These are phyloP conservation scores for Cataglyphis albicans DNA, from an alignment of 2,888 invertebrate species.

Conservation along the genomic window DNA sequence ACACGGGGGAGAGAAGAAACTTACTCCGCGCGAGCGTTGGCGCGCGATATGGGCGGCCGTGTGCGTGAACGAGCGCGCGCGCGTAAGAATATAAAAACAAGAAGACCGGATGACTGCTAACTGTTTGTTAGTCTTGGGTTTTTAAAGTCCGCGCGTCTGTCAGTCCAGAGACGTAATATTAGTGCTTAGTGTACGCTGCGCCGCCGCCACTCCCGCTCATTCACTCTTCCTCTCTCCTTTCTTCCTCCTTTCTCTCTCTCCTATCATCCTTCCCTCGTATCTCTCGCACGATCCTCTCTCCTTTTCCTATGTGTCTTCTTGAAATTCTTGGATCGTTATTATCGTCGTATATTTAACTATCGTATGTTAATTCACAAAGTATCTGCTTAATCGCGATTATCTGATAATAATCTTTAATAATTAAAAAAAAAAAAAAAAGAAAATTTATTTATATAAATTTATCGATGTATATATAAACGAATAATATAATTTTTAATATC, in stretches of 20 bases:
- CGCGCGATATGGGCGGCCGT: constrained; percentile 72
- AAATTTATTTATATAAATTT: neutral
- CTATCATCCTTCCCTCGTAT: constrained; percentile 2
- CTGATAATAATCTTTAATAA: neutral
- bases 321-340: neutral
- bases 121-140: constrained; percentile 86
- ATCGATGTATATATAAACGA: neutral
- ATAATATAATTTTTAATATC: neutral
- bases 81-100: constrained; percentile 85
- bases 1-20: constrained; percentile 13
- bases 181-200: constrained; percentile 81
- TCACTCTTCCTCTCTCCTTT: constrained; percentile 78
- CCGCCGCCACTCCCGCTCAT: constrained; percentile 77
- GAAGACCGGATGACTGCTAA: constrained; percentile 86
- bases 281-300: neutral
- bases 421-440: neutral
- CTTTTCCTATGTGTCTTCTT: neutral
- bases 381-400: neutral
- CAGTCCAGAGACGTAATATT: constrained; percentile 86
- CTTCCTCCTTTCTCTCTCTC: constrained; percentile 61
- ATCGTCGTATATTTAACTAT: neutral
- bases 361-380: neutral
- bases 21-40: constrained; percentile 37
- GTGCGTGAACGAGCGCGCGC: constrained; percentile 77
- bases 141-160: constrained; percentile 86